A percentile compares a stretch with the other conserved stretches of the same genome.
Evolutionary conservation across 2,888 invertebrate species (phyloP).

Genomic region (Siphlonurus alternatus): DNA sequence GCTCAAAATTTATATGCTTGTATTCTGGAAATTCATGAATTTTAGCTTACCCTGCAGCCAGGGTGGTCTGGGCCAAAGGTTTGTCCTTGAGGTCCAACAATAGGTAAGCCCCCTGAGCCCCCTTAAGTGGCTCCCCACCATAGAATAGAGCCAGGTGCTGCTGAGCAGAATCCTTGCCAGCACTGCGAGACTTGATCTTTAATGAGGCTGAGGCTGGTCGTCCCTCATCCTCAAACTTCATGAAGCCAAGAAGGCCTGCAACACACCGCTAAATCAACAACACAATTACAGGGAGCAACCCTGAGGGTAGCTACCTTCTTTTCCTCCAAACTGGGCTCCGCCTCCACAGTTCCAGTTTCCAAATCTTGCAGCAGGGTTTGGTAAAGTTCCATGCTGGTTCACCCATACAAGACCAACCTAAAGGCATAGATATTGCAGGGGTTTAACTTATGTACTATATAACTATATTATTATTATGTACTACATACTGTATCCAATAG

Average conservation of each 20-base stretch:
- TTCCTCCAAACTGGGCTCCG: neutral
- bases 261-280: neutral
- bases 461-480: too few relatives aligned
- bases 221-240: neutral
- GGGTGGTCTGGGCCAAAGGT: neutral
- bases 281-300: too few relatives aligned
- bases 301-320: neutral
- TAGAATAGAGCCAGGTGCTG: neutral
- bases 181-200: too few relatives aligned
- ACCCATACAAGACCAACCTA: neutral
- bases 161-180: too few relatives aligned
- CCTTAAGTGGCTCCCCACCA: neutral
- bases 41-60: neutral
- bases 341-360: neutral
- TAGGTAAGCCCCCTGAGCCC: neutral
- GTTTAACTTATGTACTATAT: too few relatives aligned
- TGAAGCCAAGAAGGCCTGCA: neutral
- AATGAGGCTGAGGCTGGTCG: neutral
- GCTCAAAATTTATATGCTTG: too few relatives aligned
- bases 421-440: too few relatives aligned
- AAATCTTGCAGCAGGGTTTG: neutral
- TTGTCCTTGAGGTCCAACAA: neutral
- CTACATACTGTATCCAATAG: too few relatives aligned
- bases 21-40: too few relatives aligned
- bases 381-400: neutral